These are phyloP conservation scores for Coleophora flavipennella DNA, from an alignment of 2,888 invertebrate genomes.

Conservation along the genomic window DNA sequence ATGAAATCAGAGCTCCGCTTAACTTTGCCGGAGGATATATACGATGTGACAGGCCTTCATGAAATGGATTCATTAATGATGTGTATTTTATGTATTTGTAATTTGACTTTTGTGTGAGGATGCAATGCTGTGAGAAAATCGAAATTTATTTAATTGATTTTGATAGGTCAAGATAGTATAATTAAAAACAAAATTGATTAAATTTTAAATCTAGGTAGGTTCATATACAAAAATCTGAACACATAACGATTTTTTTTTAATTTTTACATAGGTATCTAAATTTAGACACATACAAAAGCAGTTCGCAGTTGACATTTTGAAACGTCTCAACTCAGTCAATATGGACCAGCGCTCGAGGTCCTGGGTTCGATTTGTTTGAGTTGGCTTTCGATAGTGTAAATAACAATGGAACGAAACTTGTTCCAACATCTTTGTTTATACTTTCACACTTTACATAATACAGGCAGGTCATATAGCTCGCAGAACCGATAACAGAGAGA, in stretches of 20 bases:
- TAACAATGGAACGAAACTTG: slow-evolving; percentile 56
- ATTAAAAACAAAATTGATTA: no score
- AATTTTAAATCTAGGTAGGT: no score
- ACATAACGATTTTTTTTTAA: no score
- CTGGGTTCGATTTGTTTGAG: slow-evolving; percentile 43
- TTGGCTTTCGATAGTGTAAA: slow-evolving; percentile 66
- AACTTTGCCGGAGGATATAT: slow-evolving; percentile 28
- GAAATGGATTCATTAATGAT: slow-evolving; percentile 45
- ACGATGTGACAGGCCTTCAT: slow-evolving; percentile 37
- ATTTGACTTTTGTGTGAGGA: no score
- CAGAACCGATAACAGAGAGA: no score
- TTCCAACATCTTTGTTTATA: slow-evolving; percentile 44
- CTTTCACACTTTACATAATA: slow-evolving; percentile 45
- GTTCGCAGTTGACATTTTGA: slow-evolving; percentile 36
- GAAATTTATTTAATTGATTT: no score
- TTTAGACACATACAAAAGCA: no score
- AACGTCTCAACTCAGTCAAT: slow-evolving; percentile 50
- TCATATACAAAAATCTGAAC: no score
- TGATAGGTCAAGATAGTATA: no score
- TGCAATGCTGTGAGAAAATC: no score
- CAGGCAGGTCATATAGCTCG: no score
- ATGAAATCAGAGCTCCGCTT: slow-evolving; percentile 28
- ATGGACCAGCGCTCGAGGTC: slow-evolving; percentile 13
- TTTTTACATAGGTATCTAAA: no score
- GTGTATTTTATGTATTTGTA: slow-evolving; percentile 1